phyloP scores from a whole-genome alignment of 2,113 vertebrate species.

The Macrotis lagotis region DNA sequence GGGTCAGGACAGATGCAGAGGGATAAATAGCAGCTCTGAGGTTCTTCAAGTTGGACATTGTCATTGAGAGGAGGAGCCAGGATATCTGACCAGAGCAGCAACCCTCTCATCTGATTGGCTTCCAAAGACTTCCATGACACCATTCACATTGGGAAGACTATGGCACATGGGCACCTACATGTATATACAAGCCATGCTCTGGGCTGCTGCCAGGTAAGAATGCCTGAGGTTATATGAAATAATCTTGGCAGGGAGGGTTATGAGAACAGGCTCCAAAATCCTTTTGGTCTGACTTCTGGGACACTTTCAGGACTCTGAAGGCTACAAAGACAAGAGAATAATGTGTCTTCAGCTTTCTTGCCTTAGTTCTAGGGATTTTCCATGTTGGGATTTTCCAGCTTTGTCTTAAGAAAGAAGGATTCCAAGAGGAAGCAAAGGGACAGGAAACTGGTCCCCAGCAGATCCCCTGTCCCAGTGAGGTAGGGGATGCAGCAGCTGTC shows the following conservation, averaged over 20 bases:
- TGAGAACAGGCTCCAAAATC: neutral
- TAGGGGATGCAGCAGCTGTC: slow-evolving; percentile 98
- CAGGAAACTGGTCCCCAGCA: slow-evolving; percentile 94
- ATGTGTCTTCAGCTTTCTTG: neutral
- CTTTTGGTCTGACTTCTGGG: neutral
- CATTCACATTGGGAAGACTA: neutral
- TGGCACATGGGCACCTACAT: neutral
- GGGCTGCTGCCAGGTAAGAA: neutral
- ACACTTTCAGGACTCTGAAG: neutral
- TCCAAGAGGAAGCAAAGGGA: slow-evolving; percentile 90
- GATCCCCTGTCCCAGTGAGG: slow-evolving; percentile 95
- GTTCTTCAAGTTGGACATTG: neutral
- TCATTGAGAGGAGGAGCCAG: neutral
- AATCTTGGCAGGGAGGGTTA: neutral
- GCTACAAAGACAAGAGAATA: neutral
- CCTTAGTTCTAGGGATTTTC: neutral
- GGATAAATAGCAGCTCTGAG: neutral
- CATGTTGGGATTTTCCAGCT: neutral
- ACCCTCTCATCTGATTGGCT: neutral
- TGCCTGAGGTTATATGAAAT: neutral
- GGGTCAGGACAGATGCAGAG: neutral
- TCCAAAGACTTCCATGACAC: neutral
- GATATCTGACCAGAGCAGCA: neutral
- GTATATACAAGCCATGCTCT: neutral
- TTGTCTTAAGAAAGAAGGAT: slow-evolving; percentile 58